These are phyloP conservation scores for Calcarius lapponicus DNA, from an alignment of 2,797 vertebrate genomes.

Conservation along the genomic window DNA sequence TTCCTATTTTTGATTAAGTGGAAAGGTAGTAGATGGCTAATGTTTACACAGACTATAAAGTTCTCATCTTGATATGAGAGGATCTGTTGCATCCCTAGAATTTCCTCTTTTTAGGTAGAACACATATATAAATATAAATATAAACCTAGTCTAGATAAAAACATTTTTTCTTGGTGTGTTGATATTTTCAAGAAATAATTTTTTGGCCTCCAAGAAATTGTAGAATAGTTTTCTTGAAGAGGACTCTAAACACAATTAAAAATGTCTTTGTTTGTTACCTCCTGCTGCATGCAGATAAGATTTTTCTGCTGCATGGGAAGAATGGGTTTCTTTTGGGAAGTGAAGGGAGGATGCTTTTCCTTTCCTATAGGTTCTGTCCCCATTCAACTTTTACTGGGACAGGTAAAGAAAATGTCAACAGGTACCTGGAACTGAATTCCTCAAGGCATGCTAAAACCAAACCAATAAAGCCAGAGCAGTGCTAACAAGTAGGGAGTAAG, in stretches of 20 bases:
- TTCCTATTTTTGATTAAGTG: neutral
- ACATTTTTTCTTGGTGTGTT: neutral
- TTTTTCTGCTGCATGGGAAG: neutral
- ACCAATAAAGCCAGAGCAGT: neutral
- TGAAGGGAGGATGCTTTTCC: neutral
- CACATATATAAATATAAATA: rapidly evolving
- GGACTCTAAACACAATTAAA: neutral
- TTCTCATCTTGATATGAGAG: neutral
- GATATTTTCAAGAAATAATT: neutral
- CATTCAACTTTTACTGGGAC: neutral
- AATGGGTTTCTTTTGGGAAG: neutral
- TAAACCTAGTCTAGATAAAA: neutral
- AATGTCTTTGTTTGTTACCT: neutral
- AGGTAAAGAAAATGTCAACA: neutral
- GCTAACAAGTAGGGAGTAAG: neutral
- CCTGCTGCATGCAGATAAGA: neutral
- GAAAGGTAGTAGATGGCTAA: neutral
- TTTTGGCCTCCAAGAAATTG: neutral
- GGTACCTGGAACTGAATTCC: neutral
- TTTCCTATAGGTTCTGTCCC: neutral
- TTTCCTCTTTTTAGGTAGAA: neutral
- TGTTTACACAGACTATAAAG: neutral
- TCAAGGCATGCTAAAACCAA: neutral
- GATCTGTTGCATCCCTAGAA: neutral
- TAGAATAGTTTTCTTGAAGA: neutral